A percentile compares a stretch with the other conserved stretches of the same genome.
These are phyloP conservation scores for Tribolium freemani DNA, from an alignment of 2,888 invertebrate species.

Conservation along the genomic window DNA sequence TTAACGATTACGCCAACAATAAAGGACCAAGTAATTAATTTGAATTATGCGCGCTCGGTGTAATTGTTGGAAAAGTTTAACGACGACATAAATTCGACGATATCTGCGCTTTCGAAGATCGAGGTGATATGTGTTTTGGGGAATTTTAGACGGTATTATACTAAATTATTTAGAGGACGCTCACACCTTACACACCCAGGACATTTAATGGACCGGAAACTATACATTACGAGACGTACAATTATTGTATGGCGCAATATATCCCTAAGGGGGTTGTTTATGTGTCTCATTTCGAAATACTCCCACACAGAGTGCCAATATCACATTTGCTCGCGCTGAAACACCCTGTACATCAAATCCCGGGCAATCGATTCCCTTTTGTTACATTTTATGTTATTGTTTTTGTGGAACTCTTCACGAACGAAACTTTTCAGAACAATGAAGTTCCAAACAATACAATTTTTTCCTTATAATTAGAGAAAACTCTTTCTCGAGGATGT, in stretches of 20 bases:
- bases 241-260: slow-evolving; percentile 42
- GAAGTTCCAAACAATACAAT: not conserved
- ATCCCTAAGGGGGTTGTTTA: slow-evolving; percentile 40
- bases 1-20: slow-evolving; percentile 31
- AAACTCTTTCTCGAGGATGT: not conserved
- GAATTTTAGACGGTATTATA: slow-evolving; percentile 29
- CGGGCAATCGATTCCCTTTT: not conserved
- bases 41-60: slow-evolving; percentile 32
- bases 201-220: slow-evolving; percentile 43
- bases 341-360: too few relatives aligned
- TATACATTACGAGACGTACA: slow-evolving; percentile 38
- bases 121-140: slow-evolving; percentile 28
- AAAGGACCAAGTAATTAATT: slow-evolving; percentile 38
- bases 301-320: not conserved
- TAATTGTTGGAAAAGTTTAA: slow-evolving; percentile 36
- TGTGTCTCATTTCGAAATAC: slow-evolving; percentile 29
- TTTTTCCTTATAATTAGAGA: not conserved
- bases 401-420: not conserved
- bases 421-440: not conserved
- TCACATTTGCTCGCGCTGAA: too few relatives aligned
- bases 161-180: slow-evolving; percentile 18
- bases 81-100: slow-evolving; percentile 24
- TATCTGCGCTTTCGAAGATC: slow-evolving; percentile 25
- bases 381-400: not conserved
- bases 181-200: slow-evolving; percentile 34